Evolutionary conservation across 2,888 invertebrate species (phyloP).

Genomic region (Podabrus alpinus): DNA sequence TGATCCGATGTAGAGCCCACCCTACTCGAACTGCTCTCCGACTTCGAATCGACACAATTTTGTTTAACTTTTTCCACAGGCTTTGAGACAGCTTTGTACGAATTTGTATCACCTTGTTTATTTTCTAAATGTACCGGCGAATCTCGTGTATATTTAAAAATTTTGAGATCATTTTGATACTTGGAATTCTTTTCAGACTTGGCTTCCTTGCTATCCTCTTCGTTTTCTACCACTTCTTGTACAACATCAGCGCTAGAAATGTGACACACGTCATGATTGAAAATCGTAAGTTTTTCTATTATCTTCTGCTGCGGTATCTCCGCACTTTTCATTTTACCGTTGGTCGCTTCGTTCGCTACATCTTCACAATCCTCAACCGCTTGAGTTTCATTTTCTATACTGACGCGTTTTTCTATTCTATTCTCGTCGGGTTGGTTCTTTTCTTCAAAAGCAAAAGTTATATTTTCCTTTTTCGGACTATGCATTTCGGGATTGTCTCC

Average conservation of each 20-base stretch:
- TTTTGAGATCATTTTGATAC: conserved; percentile 28
- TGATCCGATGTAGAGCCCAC: conserved; percentile 19
- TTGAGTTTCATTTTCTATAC: conserved; percentile 33
- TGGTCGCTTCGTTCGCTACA: not conserved
- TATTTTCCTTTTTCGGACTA: conserved; percentile 51
- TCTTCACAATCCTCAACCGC: not conserved
- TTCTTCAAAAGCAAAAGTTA: conserved; percentile 47
- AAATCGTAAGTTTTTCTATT: not conserved
- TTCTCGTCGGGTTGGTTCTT: conserved; percentile 29
- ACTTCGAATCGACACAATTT: conserved; percentile 41
- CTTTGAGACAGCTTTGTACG: conserved; percentile 41
- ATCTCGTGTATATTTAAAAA: conserved; percentile 5
- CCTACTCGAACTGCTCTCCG: conserved; percentile 47
- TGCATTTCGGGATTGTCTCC: conserved; percentile 40
- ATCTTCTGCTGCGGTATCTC: conserved; percentile 1
- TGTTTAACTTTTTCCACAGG: conserved; percentile 41
- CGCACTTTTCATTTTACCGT: not conserved
- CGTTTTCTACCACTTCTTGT: conserved; percentile 23
- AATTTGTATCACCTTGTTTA: conserved; percentile 35
- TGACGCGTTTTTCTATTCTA: conserved; percentile 31
- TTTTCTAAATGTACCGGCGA: conserved; percentile 8
- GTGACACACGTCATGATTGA: not conserved
- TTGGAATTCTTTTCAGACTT: conserved; percentile 36
- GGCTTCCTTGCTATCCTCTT: conserved; percentile 24
- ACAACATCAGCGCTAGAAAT: conserved; percentile 5